Conservation (phyloP, 2,888 invertebrate species). For the Glaucopsyche alexis region DNA sequence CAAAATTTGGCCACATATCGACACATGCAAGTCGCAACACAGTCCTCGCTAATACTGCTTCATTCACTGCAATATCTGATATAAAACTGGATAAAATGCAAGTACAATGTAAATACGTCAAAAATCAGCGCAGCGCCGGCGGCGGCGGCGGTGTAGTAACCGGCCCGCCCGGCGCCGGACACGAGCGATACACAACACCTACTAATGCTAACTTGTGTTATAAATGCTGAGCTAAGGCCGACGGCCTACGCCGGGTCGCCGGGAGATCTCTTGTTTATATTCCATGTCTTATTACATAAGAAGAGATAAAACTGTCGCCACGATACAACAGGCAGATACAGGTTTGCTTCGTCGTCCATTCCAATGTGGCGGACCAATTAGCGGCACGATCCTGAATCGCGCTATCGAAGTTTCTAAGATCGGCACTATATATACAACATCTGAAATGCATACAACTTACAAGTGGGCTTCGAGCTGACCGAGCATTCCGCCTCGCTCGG, state of each 20-base stretch:
- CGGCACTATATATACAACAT: too few relatives aligned
- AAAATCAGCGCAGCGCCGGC: not conserved
- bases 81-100: conserved; percentile 14
- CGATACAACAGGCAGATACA: too few relatives aligned
- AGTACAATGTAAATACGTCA: conserved; percentile 21
- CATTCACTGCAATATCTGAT: conserved; percentile 6
- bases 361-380: too few relatives aligned
- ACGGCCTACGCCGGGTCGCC: not conserved
- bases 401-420: too few relatives aligned
- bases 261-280: not conserved
- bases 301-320: not conserved
- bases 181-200: not conserved
- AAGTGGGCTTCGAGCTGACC: too few relatives aligned
- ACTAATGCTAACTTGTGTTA: not conserved
- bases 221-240: conserved; percentile 4
- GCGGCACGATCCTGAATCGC: too few relatives aligned
- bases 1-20: conserved; percentile 23
- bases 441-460: too few relatives aligned
- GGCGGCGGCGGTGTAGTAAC: not conserved
- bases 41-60: conserved; percentile 24
- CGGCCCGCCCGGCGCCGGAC: not conserved
- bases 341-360: not conserved
- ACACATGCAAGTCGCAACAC: not conserved
- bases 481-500: too few relatives aligned
- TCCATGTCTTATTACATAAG: not conserved